Conservation (phyloP, 1,140 invertebrate genomes). For the Ceratina japonica region DNA sequence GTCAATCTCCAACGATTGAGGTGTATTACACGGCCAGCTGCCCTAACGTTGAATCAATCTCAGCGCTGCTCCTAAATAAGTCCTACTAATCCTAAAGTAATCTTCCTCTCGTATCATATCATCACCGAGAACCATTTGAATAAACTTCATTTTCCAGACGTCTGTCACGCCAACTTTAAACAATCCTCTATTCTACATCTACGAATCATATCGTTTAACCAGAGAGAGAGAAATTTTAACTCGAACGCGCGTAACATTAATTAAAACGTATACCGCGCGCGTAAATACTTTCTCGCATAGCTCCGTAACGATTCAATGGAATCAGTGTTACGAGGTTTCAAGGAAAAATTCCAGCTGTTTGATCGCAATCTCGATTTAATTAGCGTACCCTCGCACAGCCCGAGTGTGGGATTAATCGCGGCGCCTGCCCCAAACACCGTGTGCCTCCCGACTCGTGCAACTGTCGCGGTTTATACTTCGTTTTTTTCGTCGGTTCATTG, state of each 20-base stretch:
- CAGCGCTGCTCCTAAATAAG: not conserved
- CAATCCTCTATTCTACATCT: not conserved
- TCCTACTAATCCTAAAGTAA: not conserved
- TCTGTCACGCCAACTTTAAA: not conserved
- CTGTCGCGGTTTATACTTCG: slow-evolving; percentile 7
- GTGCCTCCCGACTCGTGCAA: slow-evolving; percentile 7
- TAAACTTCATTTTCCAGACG: not conserved
- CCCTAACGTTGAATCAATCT: not conserved
- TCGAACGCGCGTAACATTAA: not conserved
- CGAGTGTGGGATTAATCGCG: not conserved
- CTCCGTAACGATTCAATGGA: not conserved
- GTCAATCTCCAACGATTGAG: slow-evolving; percentile 39
- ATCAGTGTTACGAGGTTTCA: slow-evolving; percentile 14
- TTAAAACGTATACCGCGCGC: not conserved
- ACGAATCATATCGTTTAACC: no score
- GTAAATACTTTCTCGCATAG: not conserved
- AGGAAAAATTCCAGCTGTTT: slow-evolving; percentile 19
- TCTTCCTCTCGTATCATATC: no score
- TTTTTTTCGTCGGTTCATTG: slow-evolving; percentile 31
- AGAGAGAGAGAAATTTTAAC: not conserved
- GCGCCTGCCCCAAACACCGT: slow-evolving; percentile 7
- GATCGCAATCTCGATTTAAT: slow-evolving; percentile 30
- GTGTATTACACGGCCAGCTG: slow-evolving; percentile 48
- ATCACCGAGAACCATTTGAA: no score
- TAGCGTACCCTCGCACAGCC: slow-evolving; percentile 15